These are phyloP conservation scores for Parasteatoda lunata DNA, from an alignment of 2,888 invertebrate genomes.

Conservation along the genomic window DNA sequence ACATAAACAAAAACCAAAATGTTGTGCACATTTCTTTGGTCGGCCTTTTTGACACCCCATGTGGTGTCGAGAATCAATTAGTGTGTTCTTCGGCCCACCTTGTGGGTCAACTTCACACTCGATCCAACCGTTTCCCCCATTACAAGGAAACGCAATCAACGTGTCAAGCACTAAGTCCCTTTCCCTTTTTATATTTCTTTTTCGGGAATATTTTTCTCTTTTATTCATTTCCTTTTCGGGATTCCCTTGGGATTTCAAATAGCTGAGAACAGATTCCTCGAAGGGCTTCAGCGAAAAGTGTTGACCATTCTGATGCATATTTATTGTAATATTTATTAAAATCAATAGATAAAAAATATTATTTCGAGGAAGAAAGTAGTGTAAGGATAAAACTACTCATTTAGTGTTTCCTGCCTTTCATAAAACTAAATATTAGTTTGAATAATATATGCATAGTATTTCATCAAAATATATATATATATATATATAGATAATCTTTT, in stretches of 20 bases:
- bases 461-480: too few species aligned
- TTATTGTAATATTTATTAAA: too few species aligned
- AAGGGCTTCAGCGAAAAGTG: background rate
- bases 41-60: conserved; percentile 43
- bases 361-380: too few species aligned
- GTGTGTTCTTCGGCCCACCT: conserved; percentile 32
- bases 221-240: conserved; percentile 1
- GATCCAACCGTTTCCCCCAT: conserved; percentile 7
- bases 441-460: too few species aligned
- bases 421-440: too few species aligned
- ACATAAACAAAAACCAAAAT: background rate
- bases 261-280: conserved; percentile 38
- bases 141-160: conserved; percentile 68
- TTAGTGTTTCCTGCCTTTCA: too few species aligned
- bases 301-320: too few species aligned
- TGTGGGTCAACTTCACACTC: conserved; percentile 50
- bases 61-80: conserved; percentile 58
- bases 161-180: conserved; percentile 41
- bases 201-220: conserved; percentile 7
- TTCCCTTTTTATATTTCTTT: conserved; percentile 20
- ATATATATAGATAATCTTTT: too few species aligned
- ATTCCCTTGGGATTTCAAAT: conserved; percentile 12
- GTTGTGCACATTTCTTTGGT: conserved; percentile 8
- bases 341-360: too few species aligned
- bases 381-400: too few species aligned